Conservation (phyloP, 2,888 invertebrate genomes). For the Cancer borealis region DNA sequence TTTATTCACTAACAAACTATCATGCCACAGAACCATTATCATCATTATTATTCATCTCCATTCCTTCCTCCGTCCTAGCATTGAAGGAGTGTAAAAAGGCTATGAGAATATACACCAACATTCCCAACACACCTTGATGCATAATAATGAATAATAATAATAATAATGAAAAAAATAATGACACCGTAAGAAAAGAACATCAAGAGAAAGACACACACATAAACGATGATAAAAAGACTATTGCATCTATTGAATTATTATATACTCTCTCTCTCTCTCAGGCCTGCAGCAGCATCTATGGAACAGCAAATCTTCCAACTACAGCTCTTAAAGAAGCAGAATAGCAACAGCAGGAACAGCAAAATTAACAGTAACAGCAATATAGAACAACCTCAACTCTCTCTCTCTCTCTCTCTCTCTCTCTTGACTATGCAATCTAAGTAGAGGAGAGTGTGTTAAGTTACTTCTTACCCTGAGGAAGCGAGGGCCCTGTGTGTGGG, state of each 20-base stretch:
- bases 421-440: neutral
- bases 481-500: conserved; percentile 53
- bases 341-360: neutral
- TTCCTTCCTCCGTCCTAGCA: neutral
- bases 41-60: neutral
- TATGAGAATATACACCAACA: neutral
- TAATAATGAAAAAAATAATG: too few species aligned
- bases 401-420: neutral
- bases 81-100: neutral
- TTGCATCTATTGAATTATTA: too few species aligned
- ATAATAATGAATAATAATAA: too few species aligned
- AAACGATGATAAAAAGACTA: too few species aligned
- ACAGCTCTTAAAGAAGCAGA: neutral
- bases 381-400: neutral
- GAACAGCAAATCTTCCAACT: neutral
- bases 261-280: neutral
- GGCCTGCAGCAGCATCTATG: neutral
- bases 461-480: conserved; percentile 60
- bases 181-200: too few species aligned
- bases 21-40: neutral
- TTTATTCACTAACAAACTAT: neutral
- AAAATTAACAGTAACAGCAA: neutral
- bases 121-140: too few species aligned
- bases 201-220: too few species aligned
- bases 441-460: neutral